Base-by-base conservation (phyloP, 2,113 vertebrate genomes). In the Piprites chloris region DNA sequence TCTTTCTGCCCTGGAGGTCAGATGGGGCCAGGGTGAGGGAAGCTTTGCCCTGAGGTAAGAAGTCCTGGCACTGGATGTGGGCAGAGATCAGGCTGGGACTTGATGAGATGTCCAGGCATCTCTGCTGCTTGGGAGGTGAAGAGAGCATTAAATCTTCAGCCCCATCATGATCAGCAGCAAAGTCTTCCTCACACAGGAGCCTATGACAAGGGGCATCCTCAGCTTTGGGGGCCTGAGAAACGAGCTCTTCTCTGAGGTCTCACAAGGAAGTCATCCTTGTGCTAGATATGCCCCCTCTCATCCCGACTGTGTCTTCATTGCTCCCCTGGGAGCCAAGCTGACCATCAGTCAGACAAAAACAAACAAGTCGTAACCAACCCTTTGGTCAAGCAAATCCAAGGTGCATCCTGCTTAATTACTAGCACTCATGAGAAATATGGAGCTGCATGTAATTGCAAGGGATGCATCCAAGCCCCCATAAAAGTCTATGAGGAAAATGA, bases 401-500 rank as follows among this genome's bases (percentile, higher is more conserved):
- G 27, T 35, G 14, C 24, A 21, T 59, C 42, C 39, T 47, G 62
- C 44, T 76, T 55, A 16, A 56, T 39, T 68, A 32, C 26, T 49
- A 80, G 23, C 56, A 82, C 19, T 18, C 28, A 62, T 68, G 63
- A 55, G 72, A 71, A 47, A n/a, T 8, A 85, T 0, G 3, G 72
- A 79, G n/a, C n/a, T 6, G 3, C 3, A 1, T 19, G 14, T 18
- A 35, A 46, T 37, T 19, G 17, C 79, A 39, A 32, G 46, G n/a
- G 16, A 6, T 39, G n/a, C 6, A 3, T 12, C 56, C n/a, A 27
- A 83, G 12, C 2, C 32, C 8, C 17, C 0, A 0, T 3, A 3
- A 2, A 59, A 39, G 35, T 73, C 63, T 50, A 49, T 1, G 26
- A 74, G 85, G 68, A 65, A 52, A 69, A 42, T 5, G 46, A 74